Base-by-base conservation (phyloP, 2,797 vertebrate genomes). In the Leuciscus waleckii region DNA sequence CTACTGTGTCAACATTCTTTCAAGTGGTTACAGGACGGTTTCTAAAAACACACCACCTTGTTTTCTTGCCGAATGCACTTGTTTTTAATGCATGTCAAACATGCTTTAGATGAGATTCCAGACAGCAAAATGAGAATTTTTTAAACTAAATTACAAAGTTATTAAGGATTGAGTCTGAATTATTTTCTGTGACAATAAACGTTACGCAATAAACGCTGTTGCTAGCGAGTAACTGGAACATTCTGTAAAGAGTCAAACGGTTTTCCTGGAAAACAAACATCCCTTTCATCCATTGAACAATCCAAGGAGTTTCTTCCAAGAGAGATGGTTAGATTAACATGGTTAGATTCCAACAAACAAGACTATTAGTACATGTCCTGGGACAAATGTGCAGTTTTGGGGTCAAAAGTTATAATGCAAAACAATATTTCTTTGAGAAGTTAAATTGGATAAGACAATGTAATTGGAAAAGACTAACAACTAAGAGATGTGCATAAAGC, bases 1-100 rank as follows among this genome's bases (percentile, higher is more conserved):
- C 75, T 70, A 43, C 49, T 58, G 65, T 39, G 35, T 78, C 35
- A 7, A 26, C 73, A 77, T 77, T 77, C 63, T 26, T 84, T 56
- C 63, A 54, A 56, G 35, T 29, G 73, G 63, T 37, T 32, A 19
- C 7, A 5, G 41, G 26, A 43, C 81, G 63, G 81, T 74, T 74
- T 74, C 58, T 83, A 76, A 75, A 51, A 65, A 75, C 78, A 80
- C 7, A 0, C 26, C 43, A 29, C 23, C 39, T 46, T 78, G 49
- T 37, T 26, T 78, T 37, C 51, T 56, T 78, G 23, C 32, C 61
- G 14, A 37, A 9, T 61, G 13, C n/a, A 26, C 76, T 78, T n/a
- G 3, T 8, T 29, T 39, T 54, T 35, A 3, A 0, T 29, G 29
- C 29, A 29, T 14, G 49, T 58, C 41, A 71, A 43, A 26, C 11